Evolutionary conservation across 2,888 invertebrate genomes (phyloP), one percentile per base, ranked within the genome.

Genomic region (Cephus pygmeus): DNA sequence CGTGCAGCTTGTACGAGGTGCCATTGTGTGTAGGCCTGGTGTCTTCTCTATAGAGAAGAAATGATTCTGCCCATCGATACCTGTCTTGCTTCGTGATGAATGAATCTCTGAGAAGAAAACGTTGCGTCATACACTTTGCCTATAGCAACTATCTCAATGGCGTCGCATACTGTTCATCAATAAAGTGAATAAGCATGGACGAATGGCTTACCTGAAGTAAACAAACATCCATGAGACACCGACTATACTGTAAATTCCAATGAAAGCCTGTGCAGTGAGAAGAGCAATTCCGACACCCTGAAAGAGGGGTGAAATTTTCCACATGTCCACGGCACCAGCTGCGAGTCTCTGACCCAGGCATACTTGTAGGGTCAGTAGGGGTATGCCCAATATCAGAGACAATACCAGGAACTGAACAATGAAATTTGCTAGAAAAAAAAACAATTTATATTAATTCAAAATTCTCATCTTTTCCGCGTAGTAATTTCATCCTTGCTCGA

Each of bases 141-240:
- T 2, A 56, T 23, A 23, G 23, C 9, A 56, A 23, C 23, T 56
- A 56, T 23, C 9, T 23, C 56, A 56, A 23, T 56, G 56, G 15
- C 23, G 23, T 56, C 23, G 23, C 15, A 23, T 56, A 56, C 2
- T 56, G 0, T 56, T 56, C 23, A 56, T 23, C 56, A 2, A 56
- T 56, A 23, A 56, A 9, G 9, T 23, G 23, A 23, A 56, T 23
- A 56, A 56, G 9, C 6, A 71, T 23, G 31, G 31, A 31, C 15
- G 12, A 68, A 12, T 12, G 35, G 11, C 73, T 80, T 81, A 91
- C 91, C 91, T 89, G 88, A 98, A 96, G 92, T 96, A 98, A 69
- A 97, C 95, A 86, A 98, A 95, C 92, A 98, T 94, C 98, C 98
- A 98, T 2, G 97, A 96, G n/a, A 98, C 93, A 4, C 97, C 97